Percentiles rank a stretch among this genome's conserved stretches.
Evolutionary conservation across 2,888 invertebrate species (phyloP).

Genomic region (Coecobrya sp.): DNA sequence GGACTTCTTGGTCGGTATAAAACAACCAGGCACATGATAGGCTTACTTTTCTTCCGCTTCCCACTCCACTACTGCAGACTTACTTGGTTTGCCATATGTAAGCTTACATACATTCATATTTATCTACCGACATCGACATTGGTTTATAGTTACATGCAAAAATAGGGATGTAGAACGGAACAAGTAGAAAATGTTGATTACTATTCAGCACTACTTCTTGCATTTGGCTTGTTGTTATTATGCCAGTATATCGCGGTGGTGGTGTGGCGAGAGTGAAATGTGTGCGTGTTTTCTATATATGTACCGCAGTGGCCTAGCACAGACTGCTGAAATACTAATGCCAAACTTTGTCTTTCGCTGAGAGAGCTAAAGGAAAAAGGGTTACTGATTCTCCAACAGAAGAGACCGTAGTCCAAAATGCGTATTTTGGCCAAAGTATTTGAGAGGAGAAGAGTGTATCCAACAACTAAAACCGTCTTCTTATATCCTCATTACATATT

Average conservation of each 20-base stretch:
- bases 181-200: neutral
- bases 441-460: neutral
- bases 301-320: neutral
- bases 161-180: neutral
- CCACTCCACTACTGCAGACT: neutral
- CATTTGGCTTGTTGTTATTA: neutral
- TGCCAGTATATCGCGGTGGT: neutral
- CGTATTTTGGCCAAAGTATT: constrained; percentile 36
- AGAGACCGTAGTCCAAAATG: neutral
- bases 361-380: neutral
- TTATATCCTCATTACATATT: constrained; percentile 72
- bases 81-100: neutral
- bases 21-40: neutral
- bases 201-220: neutral
- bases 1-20: constrained; percentile 58
- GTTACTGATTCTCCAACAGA: neutral
- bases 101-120: no score
- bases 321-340: constrained; percentile 9
- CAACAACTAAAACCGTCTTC: constrained; percentile 10
- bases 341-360: constrained; percentile 19
- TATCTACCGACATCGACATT: no score
- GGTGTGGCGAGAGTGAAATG: neutral
- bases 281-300: no score
- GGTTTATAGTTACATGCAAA: neutral
- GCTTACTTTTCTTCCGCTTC: constrained; percentile 14